These are phyloP conservation scores for Cetoscarus ocellatus DNA, from an alignment of 2,797 vertebrate genomes.

Conservation along the genomic window DNA sequence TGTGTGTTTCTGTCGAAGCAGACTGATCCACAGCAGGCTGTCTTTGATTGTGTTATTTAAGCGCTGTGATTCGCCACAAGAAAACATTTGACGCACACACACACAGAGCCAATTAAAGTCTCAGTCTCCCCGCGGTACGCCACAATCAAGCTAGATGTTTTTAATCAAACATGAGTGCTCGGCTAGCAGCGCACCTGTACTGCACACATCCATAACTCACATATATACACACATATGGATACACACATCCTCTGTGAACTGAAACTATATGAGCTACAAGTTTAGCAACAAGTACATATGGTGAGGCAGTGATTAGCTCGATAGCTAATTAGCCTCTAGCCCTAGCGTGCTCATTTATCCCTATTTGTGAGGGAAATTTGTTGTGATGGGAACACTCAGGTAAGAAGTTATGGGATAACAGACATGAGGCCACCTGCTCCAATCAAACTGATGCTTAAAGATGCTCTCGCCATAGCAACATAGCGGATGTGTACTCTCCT, in stretches of 20 bases:
- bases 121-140: slow-evolving; percentile 60
- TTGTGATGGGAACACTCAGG: slow-evolving; percentile 21
- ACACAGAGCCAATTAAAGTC: slow-evolving; percentile 69
- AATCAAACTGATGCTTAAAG: slow-evolving; percentile 8
- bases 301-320: slow-evolving; percentile 48
- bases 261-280: slow-evolving; percentile 45
- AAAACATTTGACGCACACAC: slow-evolving; percentile 50
- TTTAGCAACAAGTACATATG: slow-evolving; percentile 60
- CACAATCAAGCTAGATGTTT: slow-evolving; percentile 65
- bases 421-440: slow-evolving; percentile 10
- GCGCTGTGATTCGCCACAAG: slow-evolving; percentile 49
- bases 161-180: slow-evolving; percentile 71
- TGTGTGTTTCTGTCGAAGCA: slow-evolving; percentile 38
- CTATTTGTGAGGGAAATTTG: slow-evolving; percentile 33
- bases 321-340: slow-evolving; percentile 47
- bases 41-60: slow-evolving; percentile 68
- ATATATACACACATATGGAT: neutral
- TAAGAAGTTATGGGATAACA: slow-evolving; percentile 25
- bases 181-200: slow-evolving; percentile 62
- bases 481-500: too few species aligned
- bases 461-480: neutral
- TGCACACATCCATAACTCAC: slow-evolving; percentile 29
- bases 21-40: slow-evolving; percentile 62
- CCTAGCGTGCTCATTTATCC: slow-evolving; percentile 33
- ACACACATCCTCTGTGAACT: slow-evolving; percentile 4